A percentile compares a stretch with the other conserved stretches of the same genome.
Evolutionary conservation across 2,797 vertebrate species (phyloP).

Genomic region (Myiotriccus ornatus): DNA sequence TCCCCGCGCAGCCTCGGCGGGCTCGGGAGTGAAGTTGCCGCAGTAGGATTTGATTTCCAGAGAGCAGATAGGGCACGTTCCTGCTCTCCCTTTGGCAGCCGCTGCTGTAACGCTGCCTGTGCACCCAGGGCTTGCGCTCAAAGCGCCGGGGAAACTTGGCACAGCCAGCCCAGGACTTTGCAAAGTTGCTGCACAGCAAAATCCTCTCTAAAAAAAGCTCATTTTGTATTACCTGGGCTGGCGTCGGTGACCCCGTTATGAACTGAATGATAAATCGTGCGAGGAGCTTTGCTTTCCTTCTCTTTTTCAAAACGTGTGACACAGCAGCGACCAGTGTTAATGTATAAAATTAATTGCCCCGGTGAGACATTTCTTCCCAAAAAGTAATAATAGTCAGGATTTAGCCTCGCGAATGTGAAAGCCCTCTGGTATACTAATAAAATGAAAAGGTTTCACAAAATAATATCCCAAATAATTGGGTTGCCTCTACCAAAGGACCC

Average conservation of each 20-base stretch:
- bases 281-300: constrained; percentile 8
- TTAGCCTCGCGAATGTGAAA: constrained; percentile 71
- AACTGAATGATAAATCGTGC: constrained; percentile 62
- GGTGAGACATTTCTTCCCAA: constrained; percentile 73
- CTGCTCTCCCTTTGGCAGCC: not conserved
- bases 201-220: not conserved
- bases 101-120: not conserved
- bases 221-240: constrained; percentile 29
- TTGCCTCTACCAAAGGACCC: constrained; percentile 69
- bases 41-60: constrained; percentile 38
- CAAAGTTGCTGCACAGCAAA: constrained; percentile 40
- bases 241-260: constrained; percentile 44
- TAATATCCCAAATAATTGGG: constrained; percentile 79
- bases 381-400: constrained; percentile 76
- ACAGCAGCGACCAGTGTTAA: constrained; percentile 66
- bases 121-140: not conserved
- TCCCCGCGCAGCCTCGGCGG: not conserved
- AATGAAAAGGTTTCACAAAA: constrained; percentile 73
- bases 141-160: not conserved
- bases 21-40: constrained; percentile 47
- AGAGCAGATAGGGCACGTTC: not conserved
- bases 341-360: constrained; percentile 77
- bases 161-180: not conserved
- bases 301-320: constrained; percentile 5
- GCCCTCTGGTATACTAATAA: constrained; percentile 77